Evolutionary conservation across 2,888 invertebrate species (phyloP).

Genomic region (Proisotoma minuta): DNA sequence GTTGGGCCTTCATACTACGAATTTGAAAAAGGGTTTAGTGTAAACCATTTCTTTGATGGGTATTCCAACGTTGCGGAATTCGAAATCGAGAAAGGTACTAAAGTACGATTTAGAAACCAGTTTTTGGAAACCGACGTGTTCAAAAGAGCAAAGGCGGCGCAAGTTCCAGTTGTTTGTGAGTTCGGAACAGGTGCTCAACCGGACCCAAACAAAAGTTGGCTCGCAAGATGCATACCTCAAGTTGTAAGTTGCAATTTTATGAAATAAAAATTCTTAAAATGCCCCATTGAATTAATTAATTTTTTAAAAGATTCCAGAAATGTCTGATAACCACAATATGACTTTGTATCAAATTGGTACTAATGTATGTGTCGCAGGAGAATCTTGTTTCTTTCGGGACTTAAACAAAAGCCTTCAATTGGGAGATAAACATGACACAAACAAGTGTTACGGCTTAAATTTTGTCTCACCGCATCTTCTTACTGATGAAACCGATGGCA

Average conservation of each 20-base stretch:
- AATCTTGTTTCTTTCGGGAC: slow-evolving; percentile 52
- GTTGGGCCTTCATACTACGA: slow-evolving; percentile 55
- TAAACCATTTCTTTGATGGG: slow-evolving; percentile 55
- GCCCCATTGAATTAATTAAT: slow-evolving; percentile 27
- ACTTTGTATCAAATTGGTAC: slow-evolving; percentile 28
- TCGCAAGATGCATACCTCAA: slow-evolving; percentile 17
- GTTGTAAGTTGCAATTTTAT: slow-evolving; percentile 1
- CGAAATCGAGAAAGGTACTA: slow-evolving; percentile 50
- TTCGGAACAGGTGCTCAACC: slow-evolving; percentile 39
- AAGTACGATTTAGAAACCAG: slow-evolving; percentile 40
- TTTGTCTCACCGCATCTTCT: slow-evolving; percentile 54
- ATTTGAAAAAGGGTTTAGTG: slow-evolving; percentile 50
- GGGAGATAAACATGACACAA: slow-evolving; percentile 50
- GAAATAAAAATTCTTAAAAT: neutral
- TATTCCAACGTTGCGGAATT: slow-evolving; percentile 51
- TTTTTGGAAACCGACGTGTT: slow-evolving; percentile 41
- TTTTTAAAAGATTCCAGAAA: slow-evolving; percentile 49
- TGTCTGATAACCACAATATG: slow-evolving; percentile 39
- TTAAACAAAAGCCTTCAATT: slow-evolving; percentile 53
- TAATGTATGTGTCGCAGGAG: slow-evolving; percentile 49
- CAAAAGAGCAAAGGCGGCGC: slow-evolving; percentile 33
- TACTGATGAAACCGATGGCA: slow-evolving; percentile 50
- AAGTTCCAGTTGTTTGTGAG: slow-evolving; percentile 36
- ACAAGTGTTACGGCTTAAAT: slow-evolving; percentile 51
- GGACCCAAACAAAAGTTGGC: slow-evolving; percentile 16